Base-by-base conservation (phyloP, 2,888 invertebrate genomes). In the Anoplius nigerrimus region DNA sequence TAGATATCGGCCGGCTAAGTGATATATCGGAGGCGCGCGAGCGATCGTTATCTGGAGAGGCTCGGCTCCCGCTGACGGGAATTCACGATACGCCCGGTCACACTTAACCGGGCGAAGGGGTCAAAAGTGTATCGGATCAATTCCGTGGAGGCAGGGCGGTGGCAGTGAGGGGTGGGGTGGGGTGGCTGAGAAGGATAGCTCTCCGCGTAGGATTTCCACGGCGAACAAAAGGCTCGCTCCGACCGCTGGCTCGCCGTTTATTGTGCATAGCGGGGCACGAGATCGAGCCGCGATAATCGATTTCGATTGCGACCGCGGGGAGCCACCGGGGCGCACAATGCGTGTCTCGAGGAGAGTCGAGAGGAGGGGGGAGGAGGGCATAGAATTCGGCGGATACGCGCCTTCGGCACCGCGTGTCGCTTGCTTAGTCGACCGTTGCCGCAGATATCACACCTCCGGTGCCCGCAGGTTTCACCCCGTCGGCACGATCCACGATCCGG, bases 251-350 rank as follows among this genome's bases (percentile, higher is more conserved):
- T 5, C n/a, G n/a, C n/a, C n/a, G n/a, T 51, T 66, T 67, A 62
- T 48, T 59, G 55, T 62, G 42, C 56, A 54, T 34, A 24, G 66
- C 24, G 24, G 24, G 24, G 45, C 16, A 51, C 53, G 48, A 66
- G 68, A 73, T 66, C 66, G 69, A 60, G 64, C 51, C 34, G 43
- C 71, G 74, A 76, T 74, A 69, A 71, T 62, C 60, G 51, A 61
- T 71, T 71, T 62, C 51, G 59, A 34, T 34, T 34, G 48, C 57
- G 58, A 42, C 54, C 48, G 57, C 34, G 54, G 63, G 66, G 65
- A 51, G 70, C 34, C 61, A 46, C 34, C 2, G 46, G n/a, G 51
- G 43, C 63, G 66, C 66, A 69, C 67, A 59, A 73, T 69, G 62
- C 51, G 16, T 34, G 56, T 21, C n/a, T 46, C 34, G 62, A 15